Evolutionary conservation across 2,113 vertebrate species (phyloP), one percentile per base, ranked within the genome.

Genomic region (Sander lucioperca): DNA sequence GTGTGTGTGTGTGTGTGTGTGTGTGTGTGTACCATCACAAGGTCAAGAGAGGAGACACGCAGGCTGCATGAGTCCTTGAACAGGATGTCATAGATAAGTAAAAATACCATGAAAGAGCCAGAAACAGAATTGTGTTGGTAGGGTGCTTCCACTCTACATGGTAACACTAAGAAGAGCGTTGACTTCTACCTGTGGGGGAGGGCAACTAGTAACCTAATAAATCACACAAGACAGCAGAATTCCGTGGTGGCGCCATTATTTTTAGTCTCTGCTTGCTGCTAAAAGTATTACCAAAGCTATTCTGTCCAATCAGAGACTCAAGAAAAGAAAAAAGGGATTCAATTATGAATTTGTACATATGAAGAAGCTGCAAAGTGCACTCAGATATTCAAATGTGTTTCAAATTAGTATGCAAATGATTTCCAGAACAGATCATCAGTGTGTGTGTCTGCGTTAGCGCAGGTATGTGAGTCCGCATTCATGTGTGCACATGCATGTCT

Each of bases 191-290:
- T 88, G 75, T 74, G 89, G 82, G 89, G 88, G 86, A 84, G 73
- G 78, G 62, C 1, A 6, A 51, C 75, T 3, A 21, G 73, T 74
- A 39, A 6, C 39, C 39, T 43, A 53, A 88, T 90, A 91, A 89
- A 91, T 94, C 89, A 91, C 65, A 48, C 63, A 50, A 79, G 78
- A 89, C 88, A 86, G 84, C 85, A 77, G 61, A 74, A 84, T 79
- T 82, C 80, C 77, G 50, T 33, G 21, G 82, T 91, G 82, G 75
- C n/a, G 67, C 23, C 56, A 73, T 86, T 91, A 89, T 90, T 92
- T 88, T 92, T 91, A 85, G 71, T 80, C 36, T 51, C 47, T 9
- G 18, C 5, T 61, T 75, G n/a, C 75, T 77, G 36, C 43, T 65
- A 3, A 47, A 57, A 25, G 13, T 62, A 10, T 76, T 53, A 5